Conservation (phyloP, 2,888 invertebrate genomes). For the Corbicula japonica region DNA sequence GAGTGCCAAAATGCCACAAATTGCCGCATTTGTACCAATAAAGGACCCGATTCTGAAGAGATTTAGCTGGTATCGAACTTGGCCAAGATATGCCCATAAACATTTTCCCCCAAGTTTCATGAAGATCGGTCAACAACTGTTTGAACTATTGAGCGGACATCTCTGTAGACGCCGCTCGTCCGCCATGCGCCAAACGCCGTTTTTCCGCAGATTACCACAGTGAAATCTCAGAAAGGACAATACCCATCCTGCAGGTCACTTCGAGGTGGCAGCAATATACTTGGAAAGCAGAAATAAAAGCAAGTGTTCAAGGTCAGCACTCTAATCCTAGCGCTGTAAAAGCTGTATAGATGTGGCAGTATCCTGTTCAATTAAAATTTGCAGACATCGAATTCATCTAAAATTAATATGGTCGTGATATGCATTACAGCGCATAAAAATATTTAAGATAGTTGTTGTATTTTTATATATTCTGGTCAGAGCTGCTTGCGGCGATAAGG, state of each 20-base stretch:
- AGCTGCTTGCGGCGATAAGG: neutral
- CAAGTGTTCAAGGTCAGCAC: neutral
- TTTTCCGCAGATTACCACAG: neutral
- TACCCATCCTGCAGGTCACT: neutral
- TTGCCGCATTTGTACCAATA: no score
- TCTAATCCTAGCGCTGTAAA: neutral
- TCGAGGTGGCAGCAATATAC: neutral
- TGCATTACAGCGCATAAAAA: neutral
- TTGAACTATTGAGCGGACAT: no score
- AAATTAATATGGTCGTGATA: neutral
- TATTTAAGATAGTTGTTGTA: neutral
- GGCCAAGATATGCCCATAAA: no score
- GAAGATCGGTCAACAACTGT: no score
- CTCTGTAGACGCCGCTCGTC: no score
- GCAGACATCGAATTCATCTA: neutral
- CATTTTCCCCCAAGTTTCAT: no score
- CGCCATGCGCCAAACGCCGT: no score
- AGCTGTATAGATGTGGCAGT: neutral
- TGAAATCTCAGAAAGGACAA: neutral
- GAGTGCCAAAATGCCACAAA: no score
- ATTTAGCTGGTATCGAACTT: no score
- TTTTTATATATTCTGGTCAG: neutral
- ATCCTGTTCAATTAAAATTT: neutral
- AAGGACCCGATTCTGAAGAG: no score
- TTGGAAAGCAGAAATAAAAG: slow-evolving; percentile 5